Percentiles rank a stretch among this genome's conserved stretches.
Conservation (phyloP, 92 coral and sea anemone genomes). For the Pocillopora meandrina region DNA sequence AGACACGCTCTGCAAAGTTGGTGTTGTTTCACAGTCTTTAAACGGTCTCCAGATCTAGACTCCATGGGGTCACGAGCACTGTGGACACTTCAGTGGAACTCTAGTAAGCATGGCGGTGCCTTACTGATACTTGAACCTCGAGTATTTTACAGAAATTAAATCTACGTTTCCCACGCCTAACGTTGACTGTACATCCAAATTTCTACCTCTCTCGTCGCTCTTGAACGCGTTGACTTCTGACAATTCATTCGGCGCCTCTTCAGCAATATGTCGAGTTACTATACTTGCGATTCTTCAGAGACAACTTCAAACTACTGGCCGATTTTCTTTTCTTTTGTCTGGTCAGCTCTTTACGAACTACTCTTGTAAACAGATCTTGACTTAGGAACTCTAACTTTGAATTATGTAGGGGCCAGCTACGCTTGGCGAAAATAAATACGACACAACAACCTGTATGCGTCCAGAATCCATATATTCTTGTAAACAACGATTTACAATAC, state of each 20-base stretch:
- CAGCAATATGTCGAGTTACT: background rate
- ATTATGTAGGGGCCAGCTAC: slow-evolving; percentile 2
- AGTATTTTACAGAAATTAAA: background rate
- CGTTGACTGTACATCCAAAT: background rate
- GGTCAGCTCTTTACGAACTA: no score
- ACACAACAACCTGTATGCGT: no score
- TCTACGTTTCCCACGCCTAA: background rate
- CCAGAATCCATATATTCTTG: no score
- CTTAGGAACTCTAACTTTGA: no score
- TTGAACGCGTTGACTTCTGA: background rate
- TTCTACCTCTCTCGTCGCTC: slow-evolving; percentile 10
- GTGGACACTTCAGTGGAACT: slow-evolving; percentile 24
- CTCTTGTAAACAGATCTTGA: no score
- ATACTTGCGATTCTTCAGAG: background rate
- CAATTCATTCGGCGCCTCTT: background rate
- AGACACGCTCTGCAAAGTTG: no score
- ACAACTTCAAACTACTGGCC: background rate
- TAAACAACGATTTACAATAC: no score
- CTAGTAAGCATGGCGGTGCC: background rate
- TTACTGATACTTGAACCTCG: background rate
- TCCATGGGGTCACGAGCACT: no score
- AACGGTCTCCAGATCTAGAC: background rate
- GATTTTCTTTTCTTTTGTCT: no score
- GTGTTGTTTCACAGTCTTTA: no score
- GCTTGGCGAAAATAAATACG: no score